Evolutionary conservation across 2,113 vertebrate genomes (phyloP).

Genomic region (Petaurus breviceps): DNA sequence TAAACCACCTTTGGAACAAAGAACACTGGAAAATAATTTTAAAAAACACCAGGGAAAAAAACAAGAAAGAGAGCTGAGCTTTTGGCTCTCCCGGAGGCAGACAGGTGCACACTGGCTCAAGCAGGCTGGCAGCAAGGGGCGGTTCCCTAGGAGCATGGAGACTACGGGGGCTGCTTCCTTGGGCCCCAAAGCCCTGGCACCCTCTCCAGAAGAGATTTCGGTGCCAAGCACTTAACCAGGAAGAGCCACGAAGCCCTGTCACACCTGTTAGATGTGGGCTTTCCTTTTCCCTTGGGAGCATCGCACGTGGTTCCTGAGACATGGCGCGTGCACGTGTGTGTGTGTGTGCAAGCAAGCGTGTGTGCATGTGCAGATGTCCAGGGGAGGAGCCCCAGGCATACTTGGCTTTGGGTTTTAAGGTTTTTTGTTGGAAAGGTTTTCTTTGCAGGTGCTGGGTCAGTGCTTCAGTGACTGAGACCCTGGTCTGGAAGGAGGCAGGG

Average conservation of each 20-base stretch:
- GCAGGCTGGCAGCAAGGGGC: neutral
- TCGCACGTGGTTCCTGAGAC: neutral
- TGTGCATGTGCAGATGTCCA: too few species aligned
- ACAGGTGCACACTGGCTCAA: neutral
- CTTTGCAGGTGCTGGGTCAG: too few species aligned
- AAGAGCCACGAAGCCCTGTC: neutral
- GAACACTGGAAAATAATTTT: slow-evolving; percentile 56
- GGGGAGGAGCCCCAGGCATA: too few species aligned
- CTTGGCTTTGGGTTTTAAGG: neutral
- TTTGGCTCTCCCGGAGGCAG: neutral
- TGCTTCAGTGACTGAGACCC: neutral
- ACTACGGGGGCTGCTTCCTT: neutral
- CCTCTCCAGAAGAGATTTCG: neutral
- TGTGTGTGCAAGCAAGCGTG: too few species aligned
- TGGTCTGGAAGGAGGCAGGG: neutral
- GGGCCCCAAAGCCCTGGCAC: too few species aligned
- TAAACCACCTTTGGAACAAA: neutral
- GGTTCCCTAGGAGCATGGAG: neutral
- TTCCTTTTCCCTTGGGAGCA: neutral
- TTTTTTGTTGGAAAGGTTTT: neutral
- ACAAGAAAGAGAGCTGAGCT: slow-evolving; percentile 43
- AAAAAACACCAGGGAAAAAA: neutral
- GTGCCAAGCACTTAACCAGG: neutral
- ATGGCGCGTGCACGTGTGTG: neutral
- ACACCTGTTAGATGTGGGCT: neutral